Evolutionary conservation across 2,888 invertebrate genomes (phyloP), one percentile per base, ranked within the genome.

Genomic region (Mesorhabditis sp.): DNA sequence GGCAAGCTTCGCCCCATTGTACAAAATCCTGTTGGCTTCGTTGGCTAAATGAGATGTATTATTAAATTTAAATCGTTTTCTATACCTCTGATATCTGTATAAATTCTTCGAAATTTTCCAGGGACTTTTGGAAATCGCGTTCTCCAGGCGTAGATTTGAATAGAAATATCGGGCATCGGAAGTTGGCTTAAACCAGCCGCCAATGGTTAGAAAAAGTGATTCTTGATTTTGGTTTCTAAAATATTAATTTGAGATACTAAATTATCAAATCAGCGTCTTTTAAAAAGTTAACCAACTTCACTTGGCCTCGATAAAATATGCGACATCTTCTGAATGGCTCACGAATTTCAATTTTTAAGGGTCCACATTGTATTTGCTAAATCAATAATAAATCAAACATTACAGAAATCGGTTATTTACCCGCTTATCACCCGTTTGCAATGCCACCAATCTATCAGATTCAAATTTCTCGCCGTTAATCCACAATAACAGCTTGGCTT

Each of bases 321-420:
- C 82, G 62, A 80, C 80, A 80, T 68, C 70, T 65, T 6, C 79
- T 66, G 70, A 81, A 80, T 3, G 82, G 77, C 63, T 73, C 73
- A n/a, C 82, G 70, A 66, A 76, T 68, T 64, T 80, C 79, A 0
- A 80, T 4, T 10, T 72, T 68, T 0, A 80, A 67, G 4, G 79
- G 77, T 13, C 79, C 79, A 62, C 76, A 72, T 28, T 50, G 44
- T 44, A 72, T 62, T 50, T 10, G 7, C 58, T 50, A 50, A 50
- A 50, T 13, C 2, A 50, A 50, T 50, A 50, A 50, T 50, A 50
- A 50, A 50, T 50, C 58, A 50, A 50, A n/a, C 1, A 50, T 50
- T 50, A 50, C 2, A 50, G 10, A 50, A 50, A 50, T 28, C 28
- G 28, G 28, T 28, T n/a, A 50, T n/a, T 50, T n/a, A 50, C 58